Conservation (phyloP, 2,888 invertebrate genomes). For the Stenichneumon culpator region DNA sequence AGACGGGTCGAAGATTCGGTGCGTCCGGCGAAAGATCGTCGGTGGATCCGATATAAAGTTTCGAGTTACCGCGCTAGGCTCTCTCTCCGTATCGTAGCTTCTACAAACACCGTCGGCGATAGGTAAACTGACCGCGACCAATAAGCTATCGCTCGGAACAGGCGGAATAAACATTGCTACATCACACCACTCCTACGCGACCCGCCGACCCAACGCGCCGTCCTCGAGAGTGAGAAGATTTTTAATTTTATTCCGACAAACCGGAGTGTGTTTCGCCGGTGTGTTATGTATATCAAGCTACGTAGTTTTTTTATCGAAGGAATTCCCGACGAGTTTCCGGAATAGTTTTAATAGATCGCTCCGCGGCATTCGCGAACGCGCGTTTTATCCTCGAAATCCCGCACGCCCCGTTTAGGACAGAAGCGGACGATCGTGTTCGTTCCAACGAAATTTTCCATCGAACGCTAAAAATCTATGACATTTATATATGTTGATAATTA, state of each 20-base stretch:
- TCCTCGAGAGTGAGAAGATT: slow-evolving; percentile 22
- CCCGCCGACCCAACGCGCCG: slow-evolving; percentile 20
- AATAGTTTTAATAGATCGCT: slow-evolving; percentile 17
- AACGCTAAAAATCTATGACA: background rate
- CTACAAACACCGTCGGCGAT: background rate
- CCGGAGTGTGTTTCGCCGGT: slow-evolving; percentile 16
- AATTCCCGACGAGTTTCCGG: slow-evolving; percentile 39
- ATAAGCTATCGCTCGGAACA: background rate
- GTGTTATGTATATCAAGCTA: slow-evolving; percentile 11
- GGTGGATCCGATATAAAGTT: background rate
- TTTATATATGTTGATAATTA: slow-evolving; percentile 23
- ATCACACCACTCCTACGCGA: slow-evolving; percentile 8
- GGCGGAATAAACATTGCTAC: slow-evolving; percentile 15
- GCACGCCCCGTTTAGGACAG: background rate
- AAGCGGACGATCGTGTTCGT: background rate
- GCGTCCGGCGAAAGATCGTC: background rate
- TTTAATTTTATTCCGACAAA: slow-evolving; percentile 51
- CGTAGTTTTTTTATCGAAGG: slow-evolving; percentile 7
- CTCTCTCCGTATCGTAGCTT: background rate
- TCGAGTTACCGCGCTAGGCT: background rate
- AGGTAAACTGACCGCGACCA: background rate
- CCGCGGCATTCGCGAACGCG: background rate
- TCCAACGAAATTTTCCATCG: slow-evolving; percentile 28
- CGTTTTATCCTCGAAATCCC: background rate
- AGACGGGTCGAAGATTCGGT: background rate